Evolutionary conservation across 1,140 invertebrate genomes (phyloP).

Genomic region (Theocolax elegans): DNA sequence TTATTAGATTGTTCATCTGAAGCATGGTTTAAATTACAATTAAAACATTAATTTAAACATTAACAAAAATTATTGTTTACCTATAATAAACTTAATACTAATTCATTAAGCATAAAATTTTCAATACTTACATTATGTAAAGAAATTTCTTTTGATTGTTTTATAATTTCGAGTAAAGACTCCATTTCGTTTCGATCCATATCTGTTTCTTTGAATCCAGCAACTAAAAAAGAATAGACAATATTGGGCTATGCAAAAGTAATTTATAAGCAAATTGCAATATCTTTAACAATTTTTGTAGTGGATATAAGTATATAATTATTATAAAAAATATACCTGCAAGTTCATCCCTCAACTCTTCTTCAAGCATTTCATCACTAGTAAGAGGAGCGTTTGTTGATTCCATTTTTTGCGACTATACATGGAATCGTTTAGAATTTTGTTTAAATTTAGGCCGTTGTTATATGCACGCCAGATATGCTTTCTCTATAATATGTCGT

Average conservation of each 20-base stretch:
- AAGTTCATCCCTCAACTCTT: conserved; percentile 47
- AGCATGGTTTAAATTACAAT: background rate
- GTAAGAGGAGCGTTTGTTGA: no score
- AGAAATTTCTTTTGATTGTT: background rate
- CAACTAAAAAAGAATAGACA: background rate
- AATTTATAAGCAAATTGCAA: background rate
- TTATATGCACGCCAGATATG: no score
- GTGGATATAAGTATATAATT: no score
- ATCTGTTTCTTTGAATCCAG: background rate
- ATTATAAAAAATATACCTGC: conserved; percentile 41
- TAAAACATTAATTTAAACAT: background rate
- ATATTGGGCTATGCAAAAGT: no score
- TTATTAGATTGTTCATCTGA: background rate
- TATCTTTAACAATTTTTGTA: background rate
- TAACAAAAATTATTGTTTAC: background rate
- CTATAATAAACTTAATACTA: no score
- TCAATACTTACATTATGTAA: background rate
- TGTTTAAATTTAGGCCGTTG: no score
- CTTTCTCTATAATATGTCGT: no score
- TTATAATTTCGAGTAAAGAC: background rate
- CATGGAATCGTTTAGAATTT: no score
- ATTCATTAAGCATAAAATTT: background rate
- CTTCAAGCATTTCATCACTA: conserved; percentile 40
- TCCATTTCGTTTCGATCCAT: background rate
- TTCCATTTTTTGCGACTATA: no score